Conservation (phyloP, 2,888 invertebrate genomes). For the Apotomis betuletana region DNA sequence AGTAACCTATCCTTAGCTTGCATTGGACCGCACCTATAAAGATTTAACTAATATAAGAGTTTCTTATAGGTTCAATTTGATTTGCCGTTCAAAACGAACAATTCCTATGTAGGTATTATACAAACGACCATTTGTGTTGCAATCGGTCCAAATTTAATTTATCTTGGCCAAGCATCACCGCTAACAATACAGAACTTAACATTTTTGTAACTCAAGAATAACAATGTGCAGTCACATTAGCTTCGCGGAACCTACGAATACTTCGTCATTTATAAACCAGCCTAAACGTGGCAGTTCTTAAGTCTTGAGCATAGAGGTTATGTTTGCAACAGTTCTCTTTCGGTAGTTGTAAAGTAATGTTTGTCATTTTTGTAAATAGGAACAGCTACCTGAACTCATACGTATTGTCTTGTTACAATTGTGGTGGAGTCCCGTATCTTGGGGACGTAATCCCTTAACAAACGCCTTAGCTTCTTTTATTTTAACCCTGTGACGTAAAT, state of each 20-base stretch:
- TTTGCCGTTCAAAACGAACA: conserved; percentile 3
- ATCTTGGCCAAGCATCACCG: conserved; percentile 31
- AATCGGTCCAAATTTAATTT: conserved; percentile 35
- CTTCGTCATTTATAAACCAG: conserved; percentile 34
- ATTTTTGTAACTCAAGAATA: conserved; percentile 43
- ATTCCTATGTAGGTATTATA: conserved; percentile 15
- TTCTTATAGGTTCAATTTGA: not conserved
- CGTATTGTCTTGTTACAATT: conserved; percentile 71
- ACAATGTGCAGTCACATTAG: conserved; percentile 51
- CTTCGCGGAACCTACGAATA: conserved; percentile 56
- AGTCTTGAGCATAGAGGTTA: conserved; percentile 41
- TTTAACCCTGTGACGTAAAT: conserved; percentile 74
- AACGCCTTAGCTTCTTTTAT: conserved; percentile 66
- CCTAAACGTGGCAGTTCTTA: not conserved
- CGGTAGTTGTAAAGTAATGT: conserved; percentile 45
- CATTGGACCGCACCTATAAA: too few relatives aligned
- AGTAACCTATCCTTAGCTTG: too few relatives aligned
- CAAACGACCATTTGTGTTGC: conserved; percentile 8
- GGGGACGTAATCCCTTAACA: conserved; percentile 72
- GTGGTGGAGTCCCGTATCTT: conserved; percentile 62
- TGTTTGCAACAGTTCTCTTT: conserved; percentile 44
- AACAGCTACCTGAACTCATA: conserved; percentile 74
- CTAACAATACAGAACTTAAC: conserved; percentile 36
- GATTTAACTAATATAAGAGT: not conserved
- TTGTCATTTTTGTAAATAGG: conserved; percentile 56